Base-by-base conservation (phyloP, 2,888 invertebrate species). In the Mimachlamys varia region DNA sequence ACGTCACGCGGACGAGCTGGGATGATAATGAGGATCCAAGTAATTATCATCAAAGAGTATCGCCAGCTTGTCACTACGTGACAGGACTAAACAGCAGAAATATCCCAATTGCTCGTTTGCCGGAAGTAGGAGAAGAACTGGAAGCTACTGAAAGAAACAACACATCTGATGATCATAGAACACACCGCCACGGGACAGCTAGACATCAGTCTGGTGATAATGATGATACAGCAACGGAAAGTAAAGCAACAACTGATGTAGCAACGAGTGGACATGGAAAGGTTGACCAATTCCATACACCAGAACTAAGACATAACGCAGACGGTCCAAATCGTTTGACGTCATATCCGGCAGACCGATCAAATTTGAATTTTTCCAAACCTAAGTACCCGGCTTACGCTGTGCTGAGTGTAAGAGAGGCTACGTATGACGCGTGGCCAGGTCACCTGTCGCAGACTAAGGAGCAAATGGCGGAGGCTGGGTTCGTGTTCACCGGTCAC, bases 401-500 rank as follows among this genome's bases (percentile, higher is more conserved):
- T 3, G 62, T 89, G 3, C 33, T 91, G 0, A 50, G 76, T 12
- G 49, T 62, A n/a, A 88, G 91, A 19, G 50, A 89, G 33, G 88
- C 89, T 62, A 62, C 91, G 3, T 91, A 89, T 50, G 38, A 89
- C 50, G 44, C 89, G 38, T 91, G 91, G 91, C 91, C 91, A 19
- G 17, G 53, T 37, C 44, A 33, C 44, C 27, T 89, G 2, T 33
- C 88, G 10, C 91, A 91, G 62, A 91, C 55, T 12, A 88, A 76
- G 17, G n/a, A 87, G 44, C 53, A 89, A 2, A 76, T 91, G 62
- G 91, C 91, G 3, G 15, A 44, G 22, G 89, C 89, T 1, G 91
- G 91, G 5, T 91, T 91, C 88, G 50, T 91, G 1, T 91, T 88
- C 76, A 89, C 53, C n/a, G 91, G 91, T 17, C 62, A 91, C n/a